A percentile compares a stretch with the other conserved stretches of the same genome.
Evolutionary conservation across 2,888 invertebrate species (phyloP).

Genomic region (Cremastinae sp.): DNA sequence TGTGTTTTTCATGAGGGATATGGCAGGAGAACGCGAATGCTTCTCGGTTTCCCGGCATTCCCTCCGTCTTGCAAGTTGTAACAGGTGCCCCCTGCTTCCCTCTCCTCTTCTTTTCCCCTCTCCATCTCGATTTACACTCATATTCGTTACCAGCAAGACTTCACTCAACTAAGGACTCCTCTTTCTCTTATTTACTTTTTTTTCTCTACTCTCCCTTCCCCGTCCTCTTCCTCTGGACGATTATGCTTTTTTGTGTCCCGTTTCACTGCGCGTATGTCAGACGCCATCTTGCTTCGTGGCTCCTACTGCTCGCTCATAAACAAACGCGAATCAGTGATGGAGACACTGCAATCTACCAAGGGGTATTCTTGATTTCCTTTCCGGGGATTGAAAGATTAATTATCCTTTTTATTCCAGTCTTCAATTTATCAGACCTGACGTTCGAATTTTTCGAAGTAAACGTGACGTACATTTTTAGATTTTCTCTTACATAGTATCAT

Average conservation of each 20-base stretch:
- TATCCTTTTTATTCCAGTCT: too few relatives aligned
- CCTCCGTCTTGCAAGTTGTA: constrained; percentile 65
- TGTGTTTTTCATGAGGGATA: constrained; percentile 38
- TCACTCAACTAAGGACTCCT: constrained; percentile 13
- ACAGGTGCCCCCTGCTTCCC: constrained; percentile 67
- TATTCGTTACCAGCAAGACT: constrained; percentile 25
- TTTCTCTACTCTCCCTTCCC: neutral
- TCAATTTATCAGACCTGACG: too few relatives aligned
- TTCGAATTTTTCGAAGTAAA: too few relatives aligned
- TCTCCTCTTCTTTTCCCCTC: constrained; percentile 9
- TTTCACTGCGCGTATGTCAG: constrained; percentile 4
- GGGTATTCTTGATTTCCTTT: too few relatives aligned
- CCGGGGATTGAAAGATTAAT: too few relatives aligned
- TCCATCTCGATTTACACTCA: neutral
- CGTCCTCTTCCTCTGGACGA: constrained; percentile 11
- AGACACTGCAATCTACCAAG: too few relatives aligned
- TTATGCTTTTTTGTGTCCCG: constrained; percentile 37
- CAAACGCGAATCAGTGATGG: too few relatives aligned
- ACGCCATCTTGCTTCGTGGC: neutral
- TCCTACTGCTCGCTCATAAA: neutral
- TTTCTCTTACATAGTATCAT: too few relatives aligned
- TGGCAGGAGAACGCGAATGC: constrained; percentile 20
- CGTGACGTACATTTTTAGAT: too few relatives aligned
- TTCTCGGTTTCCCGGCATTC: constrained; percentile 50
- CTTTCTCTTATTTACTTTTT: constrained; percentile 5